Percentiles rank a stretch among this genome's conserved stretches.
Evolutionary conservation across 2,797 vertebrate species (phyloP).

Genomic region (Spinibarbus caldwelli): DNA sequence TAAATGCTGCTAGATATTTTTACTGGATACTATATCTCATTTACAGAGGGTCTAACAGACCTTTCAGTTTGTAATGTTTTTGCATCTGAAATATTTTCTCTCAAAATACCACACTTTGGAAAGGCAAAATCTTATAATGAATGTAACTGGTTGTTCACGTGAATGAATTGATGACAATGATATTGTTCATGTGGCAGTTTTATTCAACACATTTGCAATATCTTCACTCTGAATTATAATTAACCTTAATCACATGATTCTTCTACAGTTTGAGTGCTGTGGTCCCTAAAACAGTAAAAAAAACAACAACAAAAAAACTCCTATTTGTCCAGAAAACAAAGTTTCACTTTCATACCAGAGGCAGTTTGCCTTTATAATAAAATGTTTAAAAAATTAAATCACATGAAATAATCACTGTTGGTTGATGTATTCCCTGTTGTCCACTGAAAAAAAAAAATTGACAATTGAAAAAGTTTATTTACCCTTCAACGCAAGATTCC

Average conservation of each 20-base stretch:
- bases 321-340: not conserved
- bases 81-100: not conserved
- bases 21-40: not conserved
- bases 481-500: slow-evolving; percentile 27
- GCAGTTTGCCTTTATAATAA: not conserved
- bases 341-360: slow-evolving; percentile 1
- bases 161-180: not conserved
- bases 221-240: slow-evolving; percentile 6
- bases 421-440: not conserved
- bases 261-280: slow-evolving; percentile 7
- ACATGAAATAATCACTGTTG: not conserved
- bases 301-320: too few relatives aligned
- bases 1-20: slow-evolving; percentile 24
- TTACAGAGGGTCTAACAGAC: not conserved
- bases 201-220: slow-evolving; percentile 39
- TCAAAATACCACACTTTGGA: slow-evolving; percentile 8
- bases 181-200: slow-evolving; percentile 19
- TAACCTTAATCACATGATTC: slow-evolving; percentile 19
- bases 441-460: too few relatives aligned
- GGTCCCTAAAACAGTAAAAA: not conserved
- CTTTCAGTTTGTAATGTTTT: not conserved
- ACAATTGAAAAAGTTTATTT: too few relatives aligned
- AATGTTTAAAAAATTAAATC: not conserved
- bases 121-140: not conserved
- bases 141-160: slow-evolving; percentile 18